These are phyloP conservation scores for Pedetes capensis DNA, from an alignment of 2,113 vertebrate species.

Conservation along the genomic window DNA sequence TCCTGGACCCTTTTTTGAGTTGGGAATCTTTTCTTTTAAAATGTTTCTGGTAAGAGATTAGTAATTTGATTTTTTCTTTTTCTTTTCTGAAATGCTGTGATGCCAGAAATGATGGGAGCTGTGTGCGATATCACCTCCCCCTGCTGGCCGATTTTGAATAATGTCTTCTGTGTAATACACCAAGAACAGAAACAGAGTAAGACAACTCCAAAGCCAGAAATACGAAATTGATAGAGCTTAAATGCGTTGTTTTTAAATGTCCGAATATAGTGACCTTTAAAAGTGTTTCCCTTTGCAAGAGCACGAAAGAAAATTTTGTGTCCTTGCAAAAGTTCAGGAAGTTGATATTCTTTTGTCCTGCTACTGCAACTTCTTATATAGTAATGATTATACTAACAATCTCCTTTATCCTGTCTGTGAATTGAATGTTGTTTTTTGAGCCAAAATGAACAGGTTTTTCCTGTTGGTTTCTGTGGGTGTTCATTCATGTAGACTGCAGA, in stretches of 20 bases:
- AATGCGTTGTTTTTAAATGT: background rate
- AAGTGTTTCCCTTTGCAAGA: background rate
- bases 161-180: background rate
- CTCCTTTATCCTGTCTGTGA: background rate
- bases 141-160: background rate
- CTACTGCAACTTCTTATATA: background rate
- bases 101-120: background rate
- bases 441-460: background rate
- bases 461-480: background rate
- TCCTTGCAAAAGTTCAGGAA: background rate
- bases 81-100: background rate
- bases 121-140: background rate
- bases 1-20: background rate
- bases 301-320: background rate
- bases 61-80: background rate
- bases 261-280: background rate
- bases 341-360: background rate
- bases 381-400: background rate
- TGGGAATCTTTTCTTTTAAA: background rate
- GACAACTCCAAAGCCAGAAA: background rate
- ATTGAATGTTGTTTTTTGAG: background rate
- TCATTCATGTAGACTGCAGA: background rate
- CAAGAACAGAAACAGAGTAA: rapidly evolving
- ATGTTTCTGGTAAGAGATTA: background rate
- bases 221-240: background rate